phyloP scores from a whole-genome alignment of 2,888 invertebrate species.

The Drosophila mettleri region DNA sequence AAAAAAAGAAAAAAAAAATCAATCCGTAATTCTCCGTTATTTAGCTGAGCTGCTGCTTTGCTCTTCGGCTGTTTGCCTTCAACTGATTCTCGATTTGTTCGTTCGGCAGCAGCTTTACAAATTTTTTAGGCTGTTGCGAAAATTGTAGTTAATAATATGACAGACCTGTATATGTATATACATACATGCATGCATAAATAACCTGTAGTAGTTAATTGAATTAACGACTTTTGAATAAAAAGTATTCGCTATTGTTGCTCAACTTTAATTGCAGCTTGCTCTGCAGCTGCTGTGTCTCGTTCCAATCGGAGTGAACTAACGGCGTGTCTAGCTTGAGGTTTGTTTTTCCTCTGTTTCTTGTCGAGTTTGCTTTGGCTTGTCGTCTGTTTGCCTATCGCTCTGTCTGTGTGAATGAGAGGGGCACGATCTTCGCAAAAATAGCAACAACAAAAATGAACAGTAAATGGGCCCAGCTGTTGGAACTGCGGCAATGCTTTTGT shows the following conservation, averaged over 20 bases:
- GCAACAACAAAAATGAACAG: slow-evolving; percentile 25
- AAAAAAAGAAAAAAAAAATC: slow-evolving; percentile 19
- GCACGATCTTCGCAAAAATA: slow-evolving; percentile 44
- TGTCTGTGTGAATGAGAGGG: slow-evolving; percentile 1
- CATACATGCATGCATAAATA: not conserved
- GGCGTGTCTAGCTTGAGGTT: slow-evolving; percentile 8
- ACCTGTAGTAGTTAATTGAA: slow-evolving; percentile 29
- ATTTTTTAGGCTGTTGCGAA: slow-evolving; percentile 40
- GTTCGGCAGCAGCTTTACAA: slow-evolving; percentile 25
- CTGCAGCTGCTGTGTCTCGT: not conserved
- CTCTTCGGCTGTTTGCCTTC: slow-evolving; percentile 26
- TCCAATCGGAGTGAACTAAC: slow-evolving; percentile 16
- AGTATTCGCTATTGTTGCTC: slow-evolving; percentile 28
- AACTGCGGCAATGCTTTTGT: not conserved
- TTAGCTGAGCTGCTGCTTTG: slow-evolving; percentile 28
- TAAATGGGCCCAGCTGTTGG: slow-evolving; percentile 1
- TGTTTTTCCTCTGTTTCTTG: slow-evolving; percentile 12
- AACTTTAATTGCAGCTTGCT: slow-evolving; percentile 33
- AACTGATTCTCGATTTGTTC: slow-evolving; percentile 49
- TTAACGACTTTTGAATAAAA: slow-evolving; percentile 26
- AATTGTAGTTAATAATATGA: slow-evolving; percentile 12
- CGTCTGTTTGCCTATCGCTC: slow-evolving; percentile 13
- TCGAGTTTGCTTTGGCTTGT: slow-evolving; percentile 19
- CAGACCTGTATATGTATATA: not conserved
- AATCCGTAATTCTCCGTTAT: slow-evolving; percentile 27